Evolutionary conservation across 1,140 invertebrate species (phyloP), one percentile per base, ranked within the genome.

Genomic region (Euglossa dilemma): DNA sequence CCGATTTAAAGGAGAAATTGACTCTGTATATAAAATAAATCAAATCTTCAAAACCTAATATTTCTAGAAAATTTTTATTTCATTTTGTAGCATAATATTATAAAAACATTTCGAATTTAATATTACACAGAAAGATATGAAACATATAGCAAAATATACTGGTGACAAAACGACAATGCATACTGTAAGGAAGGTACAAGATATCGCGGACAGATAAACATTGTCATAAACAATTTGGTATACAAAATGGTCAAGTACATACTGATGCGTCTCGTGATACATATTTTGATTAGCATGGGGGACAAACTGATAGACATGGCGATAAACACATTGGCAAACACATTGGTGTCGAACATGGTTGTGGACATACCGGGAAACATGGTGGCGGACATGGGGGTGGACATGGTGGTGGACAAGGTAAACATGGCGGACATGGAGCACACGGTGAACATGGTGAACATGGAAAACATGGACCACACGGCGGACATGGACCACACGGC

Each of bases 401-500:
- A 47, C 57, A 63, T 50, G 73, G 74, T 50, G 74, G 45, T 14
- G 57, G 47, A 16, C 74, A 76, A 5, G 25, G 47, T 70, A 59
- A 56, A 73, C 59, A 63, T 20, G 20, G 16, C 23, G 73, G 45
- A 0, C 16, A 8, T 6, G 56, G 20, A 0, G n/a, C n/a, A n/a
- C n/a, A n/a, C 45, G 59, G 80, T 70, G 54, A 56, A 73, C 59
- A 63, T 20, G 20, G 16, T 23, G 73, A 25, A 0, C 16, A 8
- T 6, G 56, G 20, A 0, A 23, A 36, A 45, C 71, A 86, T 16
- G 28, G 64, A n/a, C n/a, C n/a, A n/a, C n/a, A n/a, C n/a, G n/a
- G n/a, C n/a, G n/a, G n/a, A n/a, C n/a, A n/a, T 28, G 73, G 67
- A 56, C 64, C 36, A n/a, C 71, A 83, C 43, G 14, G 56, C 23